Conservation (phyloP, 2,888 invertebrate genomes). For the Dryocosmus kuriphilus region DNA sequence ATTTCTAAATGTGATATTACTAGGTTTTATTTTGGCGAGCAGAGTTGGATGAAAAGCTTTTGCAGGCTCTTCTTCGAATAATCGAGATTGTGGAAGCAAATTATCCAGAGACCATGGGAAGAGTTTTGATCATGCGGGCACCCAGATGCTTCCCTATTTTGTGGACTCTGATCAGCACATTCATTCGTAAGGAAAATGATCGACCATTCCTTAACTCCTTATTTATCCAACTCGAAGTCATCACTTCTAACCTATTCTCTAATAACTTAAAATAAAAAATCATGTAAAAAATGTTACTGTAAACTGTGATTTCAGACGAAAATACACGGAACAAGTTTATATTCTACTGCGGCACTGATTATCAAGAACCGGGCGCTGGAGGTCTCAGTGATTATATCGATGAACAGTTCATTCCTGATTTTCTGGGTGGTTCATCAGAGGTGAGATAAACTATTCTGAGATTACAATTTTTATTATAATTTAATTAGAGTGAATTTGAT, state of each 20-base stretch:
- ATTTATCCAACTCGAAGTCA: conserved; percentile 24
- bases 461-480: background rate
- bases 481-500: conserved; percentile 52
- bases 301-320: conserved; percentile 84
- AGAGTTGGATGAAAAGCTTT: background rate
- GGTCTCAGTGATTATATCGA: conserved; percentile 92
- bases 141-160: conserved; percentile 96
- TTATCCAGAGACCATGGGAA: conserved; percentile 96
- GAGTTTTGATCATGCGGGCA: conserved; percentile 93
- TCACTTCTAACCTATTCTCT: background rate
- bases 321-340: conserved; percentile 94
- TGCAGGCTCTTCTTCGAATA: conserved; percentile 81
- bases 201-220: background rate
- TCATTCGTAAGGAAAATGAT: conserved; percentile 84
- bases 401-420: conserved; percentile 92
- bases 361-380: conserved; percentile 85
- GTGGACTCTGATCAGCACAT: conserved; percentile 96
- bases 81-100: conserved; percentile 94
- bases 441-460: conserved; percentile 77
- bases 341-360: conserved; percentile 94
- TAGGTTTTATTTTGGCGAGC: background rate
- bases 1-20: background rate
- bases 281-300: conserved; percentile 40
- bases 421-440: conserved; percentile 93
- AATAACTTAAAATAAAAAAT: background rate